Base-by-base conservation (phyloP, 2,797 vertebrate species). In the Sus cebifrons region DNA sequence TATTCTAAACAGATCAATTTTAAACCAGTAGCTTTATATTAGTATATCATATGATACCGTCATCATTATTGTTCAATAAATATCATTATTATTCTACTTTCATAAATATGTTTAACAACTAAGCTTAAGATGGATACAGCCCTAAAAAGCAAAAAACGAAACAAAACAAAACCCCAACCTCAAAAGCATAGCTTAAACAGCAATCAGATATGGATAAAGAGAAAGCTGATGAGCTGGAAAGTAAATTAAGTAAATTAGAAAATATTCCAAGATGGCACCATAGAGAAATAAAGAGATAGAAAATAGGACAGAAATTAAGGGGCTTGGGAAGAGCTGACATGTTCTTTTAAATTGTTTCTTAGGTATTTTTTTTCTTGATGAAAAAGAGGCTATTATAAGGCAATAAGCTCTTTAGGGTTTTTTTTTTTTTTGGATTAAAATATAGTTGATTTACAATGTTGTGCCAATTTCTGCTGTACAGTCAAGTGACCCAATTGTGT, bases 101-200 rank as follows among this genome's bases (percentile, higher is more conserved):
- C 86, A 78, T 52, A 85, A 68, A n/a, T 86, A 44, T 68, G 29
- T 78, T 36, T 94, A 92, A 89, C 12, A 78, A 65, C 32, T 70
- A 74, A 68, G 27, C 32, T 83, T 83, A 36, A 36, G 36, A 36
- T 49, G 44, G 44, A 10, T 49, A 10, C 44, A 49, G 44, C 44
- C 44, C 44, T 49, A 49, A 49, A 49, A 49, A 49, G 44, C 44
- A 49, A 49, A 49, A 49, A 49, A 49, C 44, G 1, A 49, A 49
- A 49, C 44, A 49, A 49, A 49, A 49, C 44, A 49, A 49, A 49
- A 49, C 6, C 44, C 44, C 44, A 83, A 68, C 32, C 68, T 77
- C 58, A 74, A 62, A n/a, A 58, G 15, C 16, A 67, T 7, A 18
- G 27, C 17, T 40, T 40, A 32, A 67, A 75, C 36, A 83, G 52